These are phyloP conservation scores for Epistrophella euchroma DNA, from an alignment of 2,888 invertebrate species.

Conservation along the genomic window DNA sequence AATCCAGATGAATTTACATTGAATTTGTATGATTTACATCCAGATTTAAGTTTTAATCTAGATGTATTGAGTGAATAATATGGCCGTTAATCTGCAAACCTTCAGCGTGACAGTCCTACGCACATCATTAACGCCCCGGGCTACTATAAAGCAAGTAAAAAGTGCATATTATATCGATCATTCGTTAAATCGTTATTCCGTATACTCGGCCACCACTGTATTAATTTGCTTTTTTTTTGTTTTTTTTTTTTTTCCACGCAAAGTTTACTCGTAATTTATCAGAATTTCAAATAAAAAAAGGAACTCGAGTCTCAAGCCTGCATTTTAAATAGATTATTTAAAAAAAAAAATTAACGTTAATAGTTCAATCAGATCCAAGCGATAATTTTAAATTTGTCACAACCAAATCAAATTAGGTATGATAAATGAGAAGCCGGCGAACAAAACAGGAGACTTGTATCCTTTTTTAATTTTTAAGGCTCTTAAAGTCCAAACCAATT, in stretches of 20 bases:
- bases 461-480: too few relatives aligned
- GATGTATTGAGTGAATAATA: too few relatives aligned
- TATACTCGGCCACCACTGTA: too few relatives aligned
- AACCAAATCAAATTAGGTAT: conserved; percentile 4
- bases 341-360: background rate
- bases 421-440: background rate
- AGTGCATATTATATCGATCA: background rate
- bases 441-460: background rate
- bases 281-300: background rate
- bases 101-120: too few relatives aligned
- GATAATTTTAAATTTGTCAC: background rate
- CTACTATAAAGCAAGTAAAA: too few relatives aligned
- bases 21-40: too few relatives aligned
- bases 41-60: too few relatives aligned
- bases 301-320: background rate
- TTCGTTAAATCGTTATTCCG: too few relatives aligned
- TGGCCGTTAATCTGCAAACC: too few relatives aligned
- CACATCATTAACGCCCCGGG: too few relatives aligned
- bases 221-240: background rate
- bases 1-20: too few relatives aligned
- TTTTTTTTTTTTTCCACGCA: background rate
- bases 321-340: background rate
- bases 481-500: too few relatives aligned
- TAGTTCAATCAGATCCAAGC: background rate
- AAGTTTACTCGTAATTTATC: background rate